phyloP scores from a whole-genome alignment of 2,888 invertebrate species.

The Ditula angustiorana region DNA sequence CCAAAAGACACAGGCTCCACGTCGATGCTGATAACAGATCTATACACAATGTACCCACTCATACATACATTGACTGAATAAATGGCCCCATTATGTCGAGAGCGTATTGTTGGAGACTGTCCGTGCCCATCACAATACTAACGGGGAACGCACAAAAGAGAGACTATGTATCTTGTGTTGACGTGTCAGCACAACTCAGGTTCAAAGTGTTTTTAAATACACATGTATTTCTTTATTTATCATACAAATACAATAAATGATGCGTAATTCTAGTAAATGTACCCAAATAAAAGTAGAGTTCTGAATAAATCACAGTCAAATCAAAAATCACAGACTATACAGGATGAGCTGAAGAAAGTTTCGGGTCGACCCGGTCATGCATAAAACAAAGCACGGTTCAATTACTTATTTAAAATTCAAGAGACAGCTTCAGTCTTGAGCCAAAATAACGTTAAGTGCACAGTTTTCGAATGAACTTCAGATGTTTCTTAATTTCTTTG shows the following conservation, averaged over 20 bases:
- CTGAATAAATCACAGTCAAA: not conserved
- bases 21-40: conserved; percentile 54
- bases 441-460: conserved; percentile 51
- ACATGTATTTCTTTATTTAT: not conserved
- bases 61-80: conserved; percentile 72
- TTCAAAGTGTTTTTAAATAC: conserved; percentile 32
- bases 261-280: no score
- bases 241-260: no score
- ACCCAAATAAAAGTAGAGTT: not conserved
- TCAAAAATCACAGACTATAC: conserved; percentile 19
- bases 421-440: conserved; percentile 51
- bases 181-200: conserved; percentile 54
- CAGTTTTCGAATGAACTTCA: conserved; percentile 31
- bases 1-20: conserved; percentile 47
- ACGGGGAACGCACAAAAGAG: conserved; percentile 67
- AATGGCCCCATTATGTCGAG: conserved; percentile 80
- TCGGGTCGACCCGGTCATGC: conserved; percentile 54
- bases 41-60: conserved; percentile 62
- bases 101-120: conserved; percentile 78
- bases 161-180: conserved; percentile 54
- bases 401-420: conserved; percentile 60
- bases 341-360: conserved; percentile 57
- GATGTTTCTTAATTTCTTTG: conserved; percentile 14
- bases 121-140: conserved; percentile 77
- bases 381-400: conserved; percentile 58